These are phyloP conservation scores for Sitta carolinensis DNA, from an alignment of 2,797 vertebrate species.

Conservation along the genomic window DNA sequence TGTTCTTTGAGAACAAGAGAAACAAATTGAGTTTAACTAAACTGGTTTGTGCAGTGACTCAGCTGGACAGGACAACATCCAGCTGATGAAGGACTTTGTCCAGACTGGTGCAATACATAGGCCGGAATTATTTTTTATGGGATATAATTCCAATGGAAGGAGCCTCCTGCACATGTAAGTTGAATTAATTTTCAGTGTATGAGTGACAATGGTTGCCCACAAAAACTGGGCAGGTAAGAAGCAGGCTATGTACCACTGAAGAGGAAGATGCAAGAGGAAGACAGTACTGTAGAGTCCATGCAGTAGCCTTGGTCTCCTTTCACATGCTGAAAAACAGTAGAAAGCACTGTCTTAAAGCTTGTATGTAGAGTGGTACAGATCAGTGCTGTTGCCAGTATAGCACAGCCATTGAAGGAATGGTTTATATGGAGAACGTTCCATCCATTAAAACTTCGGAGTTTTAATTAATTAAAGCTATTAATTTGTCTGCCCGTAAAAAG, in stretches of 20 bases:
- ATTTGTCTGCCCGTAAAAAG: background rate
- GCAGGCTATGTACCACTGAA: background rate
- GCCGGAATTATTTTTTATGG: background rate
- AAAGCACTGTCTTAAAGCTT: background rate
- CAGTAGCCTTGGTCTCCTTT: background rate
- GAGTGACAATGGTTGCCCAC: background rate
- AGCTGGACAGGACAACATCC: background rate
- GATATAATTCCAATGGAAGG: background rate
- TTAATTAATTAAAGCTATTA: background rate
- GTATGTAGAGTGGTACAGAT: background rate
- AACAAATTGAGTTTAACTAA: conserved; percentile 3
- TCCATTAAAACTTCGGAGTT: background rate
- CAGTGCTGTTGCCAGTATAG: background rate
- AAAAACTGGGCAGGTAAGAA: background rate
- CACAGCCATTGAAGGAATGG: background rate
- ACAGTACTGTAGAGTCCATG: background rate
- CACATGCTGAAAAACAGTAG: background rate
- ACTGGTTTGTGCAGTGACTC: conserved; percentile 41
- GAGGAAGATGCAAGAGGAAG: background rate
- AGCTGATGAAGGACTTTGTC: conserved; percentile 1
- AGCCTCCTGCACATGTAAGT: background rate
- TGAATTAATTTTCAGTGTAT: background rate
- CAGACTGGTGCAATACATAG: background rate
- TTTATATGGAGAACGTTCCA: background rate
- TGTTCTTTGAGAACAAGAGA: background rate